Evolutionary conservation across 2,888 invertebrate genomes (phyloP), one percentile per base, ranked within the genome.

Genomic region (Bugulina stolonifera): DNA sequence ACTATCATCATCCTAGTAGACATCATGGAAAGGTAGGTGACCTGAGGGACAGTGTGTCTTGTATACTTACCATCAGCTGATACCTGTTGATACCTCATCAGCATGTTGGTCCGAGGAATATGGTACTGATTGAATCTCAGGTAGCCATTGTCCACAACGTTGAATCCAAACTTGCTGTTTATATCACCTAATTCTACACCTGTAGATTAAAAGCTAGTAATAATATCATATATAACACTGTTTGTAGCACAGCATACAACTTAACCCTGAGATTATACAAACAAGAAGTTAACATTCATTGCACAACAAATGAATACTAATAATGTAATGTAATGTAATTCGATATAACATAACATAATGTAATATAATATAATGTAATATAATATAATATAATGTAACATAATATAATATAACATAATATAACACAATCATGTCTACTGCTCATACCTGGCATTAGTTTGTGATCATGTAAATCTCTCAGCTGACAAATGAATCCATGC

Each of bases 121-220:
- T 94, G 88, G 14, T 93, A 91, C 77, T 93, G 88, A 73, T 93
- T 89, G 75, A 98, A 91, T 0, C 92, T 92, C 64, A 97, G 87
- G 85, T 92, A 97, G 0, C 97, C 97, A 83, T 97, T 97, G 82
- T 97, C 97, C 54, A 91, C 90, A 0, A 89, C 89, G 79, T 93
- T 92, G 91, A 94, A 93, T 74, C 94, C 95, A 72, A 97, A 87
- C 84, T 97, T 96, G 71, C 92, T 91, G 0, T 97, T 97, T 78
- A 97, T 96, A 86, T 97, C 97, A 3, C 96, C 97, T 71, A 96
- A 88, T 82, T 91, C 91, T 75, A 96, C 91, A 58, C 89, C 89
- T 88, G 73, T 69, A 77, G 78, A 57, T 57, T 23, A 55, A 55
- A 55, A 23, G 3, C n/a, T 18, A 55, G 3, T 5, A 55, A 55